Base-by-base conservation (phyloP, 1,140 invertebrate genomes). In the Oscheius sp. region DNA sequence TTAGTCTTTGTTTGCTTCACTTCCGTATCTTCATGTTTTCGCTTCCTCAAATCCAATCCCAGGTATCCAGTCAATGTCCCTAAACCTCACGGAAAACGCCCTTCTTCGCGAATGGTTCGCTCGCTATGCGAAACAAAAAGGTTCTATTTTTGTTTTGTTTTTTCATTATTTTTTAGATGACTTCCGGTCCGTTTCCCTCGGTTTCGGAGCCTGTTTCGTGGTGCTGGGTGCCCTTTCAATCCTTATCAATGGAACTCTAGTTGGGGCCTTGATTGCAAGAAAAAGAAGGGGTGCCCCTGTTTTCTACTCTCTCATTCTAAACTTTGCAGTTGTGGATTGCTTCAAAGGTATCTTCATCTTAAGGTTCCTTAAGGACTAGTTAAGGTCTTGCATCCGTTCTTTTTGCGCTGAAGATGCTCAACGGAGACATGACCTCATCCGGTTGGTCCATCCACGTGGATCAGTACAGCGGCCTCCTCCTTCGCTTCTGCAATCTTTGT, bases 401-500 rank as follows among this genome's bases (percentile, higher is more conserved):
- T 3, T 68, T 68, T 26, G 67, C 67, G 10, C 13, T 68, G 4
- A 68, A 68, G 45, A 26, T 68, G 2, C 67, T 68, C 13, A 68
- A 34, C 13, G 52, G 52, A 15, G 55, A 59, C 29, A 68, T 68
- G 67, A 34, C 67, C 45, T 32, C n/a, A 0, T 35, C 52, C 10
- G 45, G 52, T 32, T 68, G 67, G 67, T 42, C 67, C 1, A 55
- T 68, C 29, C 49, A 38, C 13, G 67, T 76, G 1, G 75, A 76
- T 63, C 75, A 76, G 38, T 62, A 68, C n/a, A 68, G 63, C 26
- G 46, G 61, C 18, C 38, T 76, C 2, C 49, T 76, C 23, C 38
- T 74, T n/a, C 75, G 75, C 32, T 73, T 76, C 31, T 77, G 74
- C 1, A 76, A 76, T 55, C 34, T 76, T 42, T 38, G 72, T 3